Conservation (phyloP, 2,888 invertebrate genomes). For the Callinectes sapidus region DNA sequence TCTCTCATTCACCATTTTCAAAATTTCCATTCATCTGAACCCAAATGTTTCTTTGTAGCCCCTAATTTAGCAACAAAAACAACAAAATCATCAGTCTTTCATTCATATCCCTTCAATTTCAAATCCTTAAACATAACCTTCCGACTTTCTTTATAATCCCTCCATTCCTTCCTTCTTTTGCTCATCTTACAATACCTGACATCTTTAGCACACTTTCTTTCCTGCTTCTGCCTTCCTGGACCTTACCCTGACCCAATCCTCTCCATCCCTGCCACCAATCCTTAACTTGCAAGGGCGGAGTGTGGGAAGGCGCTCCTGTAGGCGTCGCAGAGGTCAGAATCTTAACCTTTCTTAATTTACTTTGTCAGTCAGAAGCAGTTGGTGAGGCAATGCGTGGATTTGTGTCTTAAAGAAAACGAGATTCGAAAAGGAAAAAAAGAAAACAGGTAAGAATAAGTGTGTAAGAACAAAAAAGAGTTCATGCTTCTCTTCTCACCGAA, state of each 20-base stretch:
- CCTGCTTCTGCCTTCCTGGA: background rate
- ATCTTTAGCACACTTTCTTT: background rate
- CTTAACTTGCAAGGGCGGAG: background rate
- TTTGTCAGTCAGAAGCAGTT: slow-evolving; percentile 36
- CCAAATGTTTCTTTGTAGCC: background rate
- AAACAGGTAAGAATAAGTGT: background rate
- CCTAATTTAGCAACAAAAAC: no score
- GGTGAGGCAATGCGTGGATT: background rate
- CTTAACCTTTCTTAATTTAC: slow-evolving; percentile 17
- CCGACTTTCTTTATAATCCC: background rate
- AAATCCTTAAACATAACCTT: background rate
- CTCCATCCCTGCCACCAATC: background rate
- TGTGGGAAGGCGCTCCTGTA: background rate
- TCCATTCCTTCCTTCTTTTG: background rate
- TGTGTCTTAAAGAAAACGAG: slow-evolving; percentile 13
- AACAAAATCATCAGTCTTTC: background rate
- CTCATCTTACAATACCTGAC: background rate
- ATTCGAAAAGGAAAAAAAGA: background rate
- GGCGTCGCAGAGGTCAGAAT: background rate
- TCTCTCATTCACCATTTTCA: no score
- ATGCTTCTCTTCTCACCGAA: slow-evolving; percentile 4
- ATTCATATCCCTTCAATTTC: background rate
- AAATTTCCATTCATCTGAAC: background rate
- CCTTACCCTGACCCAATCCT: background rate
- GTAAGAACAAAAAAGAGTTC: slow-evolving; percentile 9